Evolutionary conservation across 1,140 invertebrate species (phyloP).

Genomic region (Drosophila subobscura): DNA sequence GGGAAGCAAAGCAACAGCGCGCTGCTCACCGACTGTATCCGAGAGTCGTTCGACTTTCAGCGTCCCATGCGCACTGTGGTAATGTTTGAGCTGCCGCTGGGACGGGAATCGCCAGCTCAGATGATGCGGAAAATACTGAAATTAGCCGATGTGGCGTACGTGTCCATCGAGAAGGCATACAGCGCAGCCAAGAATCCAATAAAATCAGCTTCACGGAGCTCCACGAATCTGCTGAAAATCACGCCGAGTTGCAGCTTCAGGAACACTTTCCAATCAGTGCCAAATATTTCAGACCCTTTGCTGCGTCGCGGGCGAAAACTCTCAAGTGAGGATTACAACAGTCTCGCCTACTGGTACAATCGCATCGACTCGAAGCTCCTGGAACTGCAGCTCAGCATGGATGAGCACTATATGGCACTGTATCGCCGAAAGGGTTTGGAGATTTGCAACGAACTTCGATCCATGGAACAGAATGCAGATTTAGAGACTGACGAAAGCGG

Average conservation of each 20-base stretch:
- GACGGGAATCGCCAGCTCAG: slow-evolving; percentile 15
- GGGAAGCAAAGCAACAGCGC: slow-evolving; percentile 25
- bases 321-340: slow-evolving; percentile 46
- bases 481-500: slow-evolving; percentile 32
- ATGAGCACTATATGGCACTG: slow-evolving; percentile 42
- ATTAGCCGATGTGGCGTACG: slow-evolving; percentile 50
- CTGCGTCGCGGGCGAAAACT: slow-evolving; percentile 12
- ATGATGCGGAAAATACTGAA: slow-evolving; percentile 47
- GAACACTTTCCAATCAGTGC: neutral
- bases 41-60: slow-evolving; percentile 58
- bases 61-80: slow-evolving; percentile 33
- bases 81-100: slow-evolving; percentile 59
- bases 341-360: slow-evolving; percentile 56
- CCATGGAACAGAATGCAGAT: slow-evolving; percentile 4
- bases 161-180: slow-evolving; percentile 4
- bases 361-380: slow-evolving; percentile 57
- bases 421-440: slow-evolving; percentile 39
- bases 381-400: slow-evolving; percentile 51
- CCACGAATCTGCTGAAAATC: neutral
- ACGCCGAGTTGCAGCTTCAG: neutral
- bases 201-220: neutral
- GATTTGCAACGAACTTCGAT: slow-evolving; percentile 43
- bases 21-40: slow-evolving; percentile 62
- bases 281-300: neutral
- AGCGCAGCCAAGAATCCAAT: neutral